Evolutionary conservation across 2,888 invertebrate species (phyloP), one percentile per base, ranked within the genome.

Genomic region (Phyllotreta cruciferae): DNA sequence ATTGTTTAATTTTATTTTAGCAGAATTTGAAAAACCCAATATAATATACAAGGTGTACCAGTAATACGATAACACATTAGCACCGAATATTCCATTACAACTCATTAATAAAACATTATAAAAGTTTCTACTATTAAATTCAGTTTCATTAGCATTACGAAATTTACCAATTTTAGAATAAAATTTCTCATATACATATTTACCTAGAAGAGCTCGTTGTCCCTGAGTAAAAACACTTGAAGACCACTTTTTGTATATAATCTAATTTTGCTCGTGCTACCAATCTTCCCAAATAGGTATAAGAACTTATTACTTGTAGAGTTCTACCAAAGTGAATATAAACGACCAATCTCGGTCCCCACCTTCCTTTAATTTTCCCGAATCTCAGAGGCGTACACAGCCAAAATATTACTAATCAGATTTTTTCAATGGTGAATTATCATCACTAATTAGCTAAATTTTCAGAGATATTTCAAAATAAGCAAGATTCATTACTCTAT

Each of bases 201-300:
- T 44, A 11, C 49, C 49, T 49, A 10, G 35, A 49, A 10, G n/a
- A 6, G 35, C 4, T 49, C 49, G 49, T 41, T 5, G 41, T 49
- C 49, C 49, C 49, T 49, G 49, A 49, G 35, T 49, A 49, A 49
- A 47, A 49, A 49, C 49, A 49, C 49, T 49, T 49, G 36, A 35
- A 47, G 36, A 49, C 35, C 11, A 49, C 49, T 49, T 44, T 49
- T 49, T 49, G 49, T 36, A 35, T 13, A 49, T 11, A 49, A n/a
- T n/a, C n/a, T 7, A 36, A 34, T 6, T 49, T 6, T 8, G 34
- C 35, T 49, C n/a, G 14, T 49, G 35, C 49, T 49, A 35, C 24
- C 24, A 24, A 24, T 24, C 24, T 24, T 24, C 24, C 24, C 4
- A 4, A 24, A 24, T 24, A n/a, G n/a, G n/a, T n/a, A 24, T 24